A percentile compares a stretch with the other conserved stretches of the same genome.
Evolutionary conservation across 1,140 invertebrate genomes (phyloP).

Genomic region (Eupristina koningsbergeri): DNA sequence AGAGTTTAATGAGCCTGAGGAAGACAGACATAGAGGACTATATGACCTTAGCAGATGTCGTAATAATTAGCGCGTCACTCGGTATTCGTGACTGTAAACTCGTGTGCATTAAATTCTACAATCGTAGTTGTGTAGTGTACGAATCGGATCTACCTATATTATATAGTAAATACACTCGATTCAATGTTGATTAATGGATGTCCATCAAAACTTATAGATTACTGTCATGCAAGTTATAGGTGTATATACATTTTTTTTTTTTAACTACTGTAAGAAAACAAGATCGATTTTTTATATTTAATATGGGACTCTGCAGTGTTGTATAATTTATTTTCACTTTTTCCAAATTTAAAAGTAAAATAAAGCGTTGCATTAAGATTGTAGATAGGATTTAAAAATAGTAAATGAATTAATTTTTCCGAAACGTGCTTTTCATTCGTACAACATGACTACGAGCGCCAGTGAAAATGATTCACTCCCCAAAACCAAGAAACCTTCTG

Average conservation of each 20-base stretch:
- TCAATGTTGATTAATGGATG: slow-evolving; percentile 24
- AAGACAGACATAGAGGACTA: not conserved
- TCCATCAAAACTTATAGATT: slow-evolving; percentile 13
- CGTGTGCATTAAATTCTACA: not conserved
- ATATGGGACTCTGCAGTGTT: not conserved
- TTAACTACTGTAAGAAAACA: not conserved
- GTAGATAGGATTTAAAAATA: not conserved
- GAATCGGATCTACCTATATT: not conserved
- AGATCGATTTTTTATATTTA: not conserved
- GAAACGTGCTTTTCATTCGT: not conserved
- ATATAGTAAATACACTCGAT: not conserved
- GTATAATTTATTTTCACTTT: not conserved
- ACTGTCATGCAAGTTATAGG: slow-evolving; percentile 34
- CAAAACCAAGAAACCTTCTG: slow-evolving; percentile 71
- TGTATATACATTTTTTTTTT: not conserved
- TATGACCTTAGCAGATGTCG: slow-evolving; percentile 12
- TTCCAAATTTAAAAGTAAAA: not conserved
- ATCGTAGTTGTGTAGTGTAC: not conserved
- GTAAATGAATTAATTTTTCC: slow-evolving; percentile 16
- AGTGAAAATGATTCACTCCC: slow-evolving; percentile 60
- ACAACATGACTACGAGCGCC: slow-evolving; percentile 60
- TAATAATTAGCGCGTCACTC: not conserved
- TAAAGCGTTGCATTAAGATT: not conserved
- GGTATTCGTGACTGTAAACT: not conserved
- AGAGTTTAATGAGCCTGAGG: not conserved